phyloP scores from a whole-genome alignment of 2,797 vertebrate genomes.

The Morus bassanus region DNA sequence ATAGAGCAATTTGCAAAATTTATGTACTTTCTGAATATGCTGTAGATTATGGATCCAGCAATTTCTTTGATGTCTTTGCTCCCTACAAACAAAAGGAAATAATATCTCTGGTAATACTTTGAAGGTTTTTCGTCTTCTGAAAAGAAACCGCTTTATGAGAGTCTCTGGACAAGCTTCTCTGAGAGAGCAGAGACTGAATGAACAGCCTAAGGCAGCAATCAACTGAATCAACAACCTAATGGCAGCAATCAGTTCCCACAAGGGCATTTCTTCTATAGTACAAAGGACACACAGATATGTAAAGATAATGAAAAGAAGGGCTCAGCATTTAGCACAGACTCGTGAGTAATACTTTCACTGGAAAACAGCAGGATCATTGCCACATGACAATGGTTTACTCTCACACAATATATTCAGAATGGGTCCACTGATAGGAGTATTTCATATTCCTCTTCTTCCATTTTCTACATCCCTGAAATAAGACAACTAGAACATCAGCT shows the following conservation, averaged over 20 bases:
- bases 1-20: neutral
- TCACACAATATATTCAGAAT: neutral
- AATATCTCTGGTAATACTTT: neutral
- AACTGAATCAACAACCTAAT: slow-evolving; percentile 28
- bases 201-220: slow-evolving; percentile 35
- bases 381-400: neutral
- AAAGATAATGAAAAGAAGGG: slow-evolving; percentile 10
- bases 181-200: neutral
- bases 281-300: neutral
- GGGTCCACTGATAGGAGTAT: neutral
- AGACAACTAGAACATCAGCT: neutral
- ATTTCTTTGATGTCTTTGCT: neutral
- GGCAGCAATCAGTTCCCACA: neutral
- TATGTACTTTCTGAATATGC: neutral
- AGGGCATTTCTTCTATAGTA: neutral
- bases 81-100: neutral
- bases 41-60: neutral
- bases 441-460: neutral
- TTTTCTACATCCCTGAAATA: neutral
- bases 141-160: neutral
- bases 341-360: neutral
- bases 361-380: neutral
- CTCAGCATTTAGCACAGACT: neutral
- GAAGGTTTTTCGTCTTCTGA: neutral
- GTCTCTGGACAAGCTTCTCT: neutral